A percentile compares a stretch with the other conserved stretches of the same genome.
Evolutionary conservation across 1,140 invertebrate species (phyloP).

Genomic region (Melitaea cinxia): DNA sequence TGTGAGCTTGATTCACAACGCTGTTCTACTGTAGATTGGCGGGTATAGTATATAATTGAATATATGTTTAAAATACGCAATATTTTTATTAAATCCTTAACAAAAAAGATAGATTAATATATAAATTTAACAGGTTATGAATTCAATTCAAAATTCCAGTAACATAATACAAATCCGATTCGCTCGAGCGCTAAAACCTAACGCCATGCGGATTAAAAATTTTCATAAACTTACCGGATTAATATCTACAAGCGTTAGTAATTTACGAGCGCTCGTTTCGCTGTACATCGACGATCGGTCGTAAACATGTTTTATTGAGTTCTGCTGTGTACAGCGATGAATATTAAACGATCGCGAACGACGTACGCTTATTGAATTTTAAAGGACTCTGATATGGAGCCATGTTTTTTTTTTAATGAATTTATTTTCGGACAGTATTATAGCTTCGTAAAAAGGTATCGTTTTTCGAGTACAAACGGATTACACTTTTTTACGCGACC

Average conservation of each 20-base stretch:
- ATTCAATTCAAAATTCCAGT: not conserved
- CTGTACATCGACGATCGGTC: conserved; percentile 20
- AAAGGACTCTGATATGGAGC: conserved; percentile 8
- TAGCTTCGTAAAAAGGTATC: not conserved
- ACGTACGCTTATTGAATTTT: conserved; percentile 31
- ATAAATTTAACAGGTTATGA: not conserved
- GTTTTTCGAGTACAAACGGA: not conserved
- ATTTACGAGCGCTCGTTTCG: conserved; percentile 18
- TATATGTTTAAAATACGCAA: too few relatives aligned
- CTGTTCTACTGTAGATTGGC: too few relatives aligned
- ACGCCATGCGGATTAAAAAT: not conserved
- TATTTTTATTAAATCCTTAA: too few relatives aligned
- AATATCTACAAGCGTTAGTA: conserved; percentile 9
- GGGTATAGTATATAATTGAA: too few relatives aligned
- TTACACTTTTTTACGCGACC: too few relatives aligned
- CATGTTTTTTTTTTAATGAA: not conserved
- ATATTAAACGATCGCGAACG: conserved; percentile 25
- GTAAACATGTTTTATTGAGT: conserved; percentile 30
- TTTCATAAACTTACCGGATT: not conserved
- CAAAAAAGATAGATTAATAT: too few relatives aligned
- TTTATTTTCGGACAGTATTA: conserved; percentile 1
- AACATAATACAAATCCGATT: not conserved
- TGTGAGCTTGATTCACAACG: too few relatives aligned
- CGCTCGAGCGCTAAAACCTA: too few relatives aligned
- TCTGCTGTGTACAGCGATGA: conserved; percentile 18